phyloP scores from a whole-genome alignment of 2,113 vertebrate genomes.

The Otis tarda region DNA sequence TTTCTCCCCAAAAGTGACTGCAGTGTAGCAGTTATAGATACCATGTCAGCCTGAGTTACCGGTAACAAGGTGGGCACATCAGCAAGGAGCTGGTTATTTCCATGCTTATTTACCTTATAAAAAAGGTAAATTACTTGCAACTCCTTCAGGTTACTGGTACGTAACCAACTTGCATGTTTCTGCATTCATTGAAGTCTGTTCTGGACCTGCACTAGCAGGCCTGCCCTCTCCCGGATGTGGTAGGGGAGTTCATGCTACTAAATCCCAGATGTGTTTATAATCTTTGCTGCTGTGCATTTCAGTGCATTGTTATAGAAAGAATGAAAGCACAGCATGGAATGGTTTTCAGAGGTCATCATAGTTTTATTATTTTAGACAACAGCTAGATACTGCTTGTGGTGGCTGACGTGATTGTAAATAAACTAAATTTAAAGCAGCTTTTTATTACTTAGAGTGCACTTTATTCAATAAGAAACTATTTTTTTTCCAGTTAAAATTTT shows the following conservation, averaged over 20 bases:
- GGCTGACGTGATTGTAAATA: constrained; percentile 56
- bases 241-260: background rate
- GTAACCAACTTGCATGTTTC: background rate
- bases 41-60: background rate
- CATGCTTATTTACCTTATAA: background rate
- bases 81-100: background rate
- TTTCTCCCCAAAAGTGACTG: background rate
- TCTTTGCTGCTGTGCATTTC: background rate
- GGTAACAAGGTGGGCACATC: background rate
- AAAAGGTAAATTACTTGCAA: background rate
- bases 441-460: constrained; percentile 25
- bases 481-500: background rate
- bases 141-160: background rate
- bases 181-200: background rate
- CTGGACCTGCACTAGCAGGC: background rate
- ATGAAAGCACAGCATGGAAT: constrained; percentile 49
- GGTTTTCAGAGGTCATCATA: constrained; percentile 56
- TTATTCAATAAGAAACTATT: constrained; percentile 27
- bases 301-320: background rate
- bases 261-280: background rate
- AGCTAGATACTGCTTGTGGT: constrained; percentile 56
- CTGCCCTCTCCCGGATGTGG: background rate
- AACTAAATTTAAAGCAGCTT: constrained; percentile 39
- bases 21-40: background rate
- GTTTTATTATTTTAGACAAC: constrained; percentile 58